These are phyloP conservation scores for Aquatica leii DNA, from an alignment of 2,888 invertebrate species.

Conservation along the genomic window DNA sequence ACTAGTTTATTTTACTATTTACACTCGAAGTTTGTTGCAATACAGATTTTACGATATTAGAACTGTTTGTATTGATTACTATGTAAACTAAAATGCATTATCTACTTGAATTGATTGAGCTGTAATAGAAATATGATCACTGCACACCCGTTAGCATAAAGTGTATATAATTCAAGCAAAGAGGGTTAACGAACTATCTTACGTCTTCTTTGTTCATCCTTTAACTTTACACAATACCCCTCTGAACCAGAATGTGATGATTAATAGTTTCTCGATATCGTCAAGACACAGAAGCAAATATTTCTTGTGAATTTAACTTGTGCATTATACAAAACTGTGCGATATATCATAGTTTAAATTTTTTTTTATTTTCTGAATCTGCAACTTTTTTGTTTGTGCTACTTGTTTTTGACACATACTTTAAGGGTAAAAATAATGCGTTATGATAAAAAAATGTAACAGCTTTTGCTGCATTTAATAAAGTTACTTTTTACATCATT, in stretches of 20 bases:
- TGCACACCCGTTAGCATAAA: conserved; percentile 19
- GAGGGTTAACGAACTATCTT: conserved; percentile 42
- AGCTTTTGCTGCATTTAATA: too few species aligned
- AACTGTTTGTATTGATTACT: conserved; percentile 3
- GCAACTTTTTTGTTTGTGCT: neutral
- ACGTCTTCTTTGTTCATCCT: conserved; percentile 46
- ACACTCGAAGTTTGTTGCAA: too few species aligned
- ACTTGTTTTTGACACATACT: too few species aligned
- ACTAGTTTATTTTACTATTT: neutral
- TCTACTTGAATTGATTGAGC: conserved; percentile 19
- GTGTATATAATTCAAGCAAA: conserved; percentile 33
- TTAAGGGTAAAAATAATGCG: too few species aligned
- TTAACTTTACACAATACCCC: conserved; percentile 47
- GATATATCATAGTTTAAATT: conserved; percentile 25
- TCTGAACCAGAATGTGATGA: conserved; percentile 48
- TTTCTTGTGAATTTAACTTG: conserved; percentile 31
- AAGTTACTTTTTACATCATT: too few species aligned
- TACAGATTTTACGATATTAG: neutral
- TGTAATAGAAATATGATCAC: conserved; percentile 3
- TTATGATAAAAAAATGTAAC: too few species aligned
- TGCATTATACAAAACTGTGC: conserved; percentile 19
- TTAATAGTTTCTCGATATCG: conserved; percentile 47
- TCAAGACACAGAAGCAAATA: conserved; percentile 28
- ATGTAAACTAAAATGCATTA: conserved; percentile 21
- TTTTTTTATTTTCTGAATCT: conserved; percentile 15